Base-by-base conservation (phyloP, 2,113 vertebrate genomes). In the Machaerirhynchus nigripectus region DNA sequence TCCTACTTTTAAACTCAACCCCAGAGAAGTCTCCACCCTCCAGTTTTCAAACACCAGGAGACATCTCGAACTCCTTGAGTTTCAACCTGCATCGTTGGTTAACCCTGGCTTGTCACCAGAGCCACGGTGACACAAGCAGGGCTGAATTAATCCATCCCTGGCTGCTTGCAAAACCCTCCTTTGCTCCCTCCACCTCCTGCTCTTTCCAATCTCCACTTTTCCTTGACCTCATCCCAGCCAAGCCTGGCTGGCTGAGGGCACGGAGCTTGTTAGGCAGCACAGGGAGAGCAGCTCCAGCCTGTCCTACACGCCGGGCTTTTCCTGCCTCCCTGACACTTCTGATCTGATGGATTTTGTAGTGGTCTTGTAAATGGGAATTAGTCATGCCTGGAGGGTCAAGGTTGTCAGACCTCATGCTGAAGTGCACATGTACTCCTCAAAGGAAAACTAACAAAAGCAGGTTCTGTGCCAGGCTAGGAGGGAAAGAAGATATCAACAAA, bases 331-430 rank as follows among this genome's bases (percentile, higher is more conserved):
- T 60, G 89, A 90, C 91, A 82, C 78, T 88, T 75, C 57, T 67
- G 79, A 93, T 88, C 95, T 94, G 95, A 90, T 63, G 89, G 94
- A 94, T 96, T 94, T 91, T 95, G 93, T 95, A 88, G 93, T 70
- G 86, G 67, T 65, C 97, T 96, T 97, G 96, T 95, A 96, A 96
- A 91, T 30, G 81, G 89, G 95, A 96, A 95, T 96, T 93, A 95
- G 84, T 94, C 93, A 91, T 93, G 93, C 94, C 86, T 95, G 65
- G 55, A 96, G 90, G 97, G 96, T 94, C 95, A 90, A 96, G 96
- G 96, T 85, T 96, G 94, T 91, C 94, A 96, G 93, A 85, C 90
- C 95, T 96, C 96, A 97, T 87, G 96, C 95, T 96, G 95, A 95
- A 97, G 79, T 80, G 92, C 92, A 95, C 93, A 90, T 95, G 94